Conservation (phyloP, 2,113 vertebrate species). For the Nerophis ophidion region DNA sequence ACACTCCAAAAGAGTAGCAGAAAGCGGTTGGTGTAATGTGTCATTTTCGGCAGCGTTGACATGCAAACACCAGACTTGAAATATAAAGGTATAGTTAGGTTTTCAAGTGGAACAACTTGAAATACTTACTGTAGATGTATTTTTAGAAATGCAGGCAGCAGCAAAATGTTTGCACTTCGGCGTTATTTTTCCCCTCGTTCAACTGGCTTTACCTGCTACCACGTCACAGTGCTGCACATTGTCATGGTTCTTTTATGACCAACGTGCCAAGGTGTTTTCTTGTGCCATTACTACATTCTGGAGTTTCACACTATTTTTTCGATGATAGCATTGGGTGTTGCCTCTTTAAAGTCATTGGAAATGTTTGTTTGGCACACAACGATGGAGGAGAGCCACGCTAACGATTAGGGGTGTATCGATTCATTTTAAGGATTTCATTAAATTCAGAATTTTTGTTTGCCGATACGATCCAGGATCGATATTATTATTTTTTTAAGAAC, state of each 20-base stretch:
- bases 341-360: no score
- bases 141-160: background rate
- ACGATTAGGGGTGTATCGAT: no score
- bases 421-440: no score
- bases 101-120: background rate
- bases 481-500: no score
- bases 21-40: background rate
- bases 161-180: background rate
- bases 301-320: background rate
- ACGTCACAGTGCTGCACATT: background rate
- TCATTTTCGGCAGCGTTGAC: constrained; percentile 8
- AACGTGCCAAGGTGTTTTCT: background rate
- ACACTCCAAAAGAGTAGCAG: constrained; percentile 6
- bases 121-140: no score
- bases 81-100: background rate
- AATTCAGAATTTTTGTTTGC: no score
- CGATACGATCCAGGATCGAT: no score
- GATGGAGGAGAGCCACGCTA: no score
- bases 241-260: background rate
- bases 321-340: no score
- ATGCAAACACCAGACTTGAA: background rate
- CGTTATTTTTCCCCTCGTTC: background rate
- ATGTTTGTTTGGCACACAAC: no score
- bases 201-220: background rate
- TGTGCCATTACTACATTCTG: background rate